Percentiles rank a stretch among this genome's conserved stretches.
These are phyloP conservation scores for Trichonephila clavata DNA, from an alignment of 1,140 invertebrate species.

Conservation along the genomic window DNA sequence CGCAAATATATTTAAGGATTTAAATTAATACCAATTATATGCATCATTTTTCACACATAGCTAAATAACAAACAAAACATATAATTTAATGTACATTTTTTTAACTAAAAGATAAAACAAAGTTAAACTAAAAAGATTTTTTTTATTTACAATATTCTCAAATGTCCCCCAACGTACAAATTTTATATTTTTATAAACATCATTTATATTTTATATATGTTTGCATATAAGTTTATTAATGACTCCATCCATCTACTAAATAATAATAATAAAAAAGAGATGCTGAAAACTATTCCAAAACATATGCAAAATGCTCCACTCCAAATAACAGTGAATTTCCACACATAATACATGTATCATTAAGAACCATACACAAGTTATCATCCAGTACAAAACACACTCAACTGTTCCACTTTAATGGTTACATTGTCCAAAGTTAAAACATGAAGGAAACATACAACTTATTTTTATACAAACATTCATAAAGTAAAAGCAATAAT, in stretches of 20 bases:
- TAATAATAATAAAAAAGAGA: neutral
- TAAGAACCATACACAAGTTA: too few species aligned
- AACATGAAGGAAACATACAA: too few species aligned
- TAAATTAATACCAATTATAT: too few species aligned
- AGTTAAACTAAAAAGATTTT: conserved; percentile 35
- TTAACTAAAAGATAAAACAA: neutral
- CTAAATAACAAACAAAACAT: too few species aligned
- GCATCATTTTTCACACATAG: too few species aligned
- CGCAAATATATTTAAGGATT: too few species aligned
- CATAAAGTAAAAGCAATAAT: too few species aligned
- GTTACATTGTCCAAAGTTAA: too few species aligned
- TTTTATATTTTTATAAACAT: conserved; percentile 13
- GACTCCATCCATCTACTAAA: neutral
- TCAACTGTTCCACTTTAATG: neutral
- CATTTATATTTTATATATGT: conserved; percentile 26
- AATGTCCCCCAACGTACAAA: conserved; percentile 1
- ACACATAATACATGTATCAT: too few species aligned
- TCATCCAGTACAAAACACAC: neutral
- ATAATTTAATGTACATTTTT: too few species aligned
- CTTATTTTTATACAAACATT: too few species aligned
- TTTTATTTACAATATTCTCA: conserved; percentile 23
- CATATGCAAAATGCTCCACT: neutral
- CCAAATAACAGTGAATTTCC: neutral
- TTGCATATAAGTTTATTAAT: neutral
- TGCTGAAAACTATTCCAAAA: neutral